Percentiles rank a stretch among this genome's conserved stretches.
Conservation (phyloP, 64 coral and sea anemone genomes). For the Stichodactyla mertensii region DNA sequence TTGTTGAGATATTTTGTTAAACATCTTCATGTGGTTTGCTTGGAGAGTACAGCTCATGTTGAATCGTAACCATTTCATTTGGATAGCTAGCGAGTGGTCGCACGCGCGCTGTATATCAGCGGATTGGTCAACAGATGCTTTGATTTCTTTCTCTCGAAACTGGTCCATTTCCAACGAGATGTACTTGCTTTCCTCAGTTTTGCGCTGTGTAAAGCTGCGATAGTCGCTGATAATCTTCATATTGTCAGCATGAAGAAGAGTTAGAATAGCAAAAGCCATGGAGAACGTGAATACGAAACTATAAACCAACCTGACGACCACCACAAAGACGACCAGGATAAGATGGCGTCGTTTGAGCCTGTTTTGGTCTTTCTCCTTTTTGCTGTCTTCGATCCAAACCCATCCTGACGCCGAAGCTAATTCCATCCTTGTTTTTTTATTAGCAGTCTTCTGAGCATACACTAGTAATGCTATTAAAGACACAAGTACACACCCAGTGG, state of each 20-base stretch:
- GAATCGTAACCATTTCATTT: constrained; percentile 39
- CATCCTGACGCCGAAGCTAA: constrained; percentile 15
- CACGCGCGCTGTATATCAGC: constrained; percentile 75
- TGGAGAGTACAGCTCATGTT: constrained; percentile 69
- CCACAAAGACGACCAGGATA: constrained; percentile 54
- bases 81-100: constrained; percentile 45
- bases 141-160: constrained; percentile 59
- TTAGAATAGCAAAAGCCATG: constrained; percentile 43
- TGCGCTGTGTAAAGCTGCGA: constrained; percentile 37
- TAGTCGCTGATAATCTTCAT: constrained; percentile 52
- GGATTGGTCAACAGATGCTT: constrained; percentile 34
- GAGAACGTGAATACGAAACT: constrained; percentile 60
- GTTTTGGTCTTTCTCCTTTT: constrained; percentile 21
- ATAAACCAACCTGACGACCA: constrained; percentile 39
- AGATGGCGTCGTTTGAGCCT: constrained; percentile 62
- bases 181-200: constrained; percentile 47
- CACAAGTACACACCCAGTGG: constrained; percentile 33
- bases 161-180: constrained; percentile 71
- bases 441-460: constrained; percentile 39
- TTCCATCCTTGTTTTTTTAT: background rate
- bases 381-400: constrained; percentile 23
- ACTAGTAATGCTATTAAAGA: constrained; percentile 24
- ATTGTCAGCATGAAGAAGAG: constrained; percentile 58
- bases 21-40: constrained; percentile 65
- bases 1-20: constrained; percentile 60